phyloP scores from a whole-genome alignment of 2,113 vertebrate genomes.

The Tetrao urogallus region DNA sequence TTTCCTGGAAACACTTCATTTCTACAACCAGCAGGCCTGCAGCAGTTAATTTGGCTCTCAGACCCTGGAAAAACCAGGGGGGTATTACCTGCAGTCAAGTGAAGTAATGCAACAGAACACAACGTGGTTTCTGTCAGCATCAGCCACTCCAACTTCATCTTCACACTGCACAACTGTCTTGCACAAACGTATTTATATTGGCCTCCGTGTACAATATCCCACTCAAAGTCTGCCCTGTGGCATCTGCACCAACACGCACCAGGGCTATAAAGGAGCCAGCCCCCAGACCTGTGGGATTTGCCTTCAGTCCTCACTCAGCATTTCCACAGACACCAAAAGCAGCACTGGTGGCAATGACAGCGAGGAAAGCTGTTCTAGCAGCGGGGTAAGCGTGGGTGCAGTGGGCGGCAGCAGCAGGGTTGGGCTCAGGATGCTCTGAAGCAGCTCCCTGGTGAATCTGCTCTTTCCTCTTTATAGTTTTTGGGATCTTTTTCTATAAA shows the following conservation, averaged over 20 bases:
- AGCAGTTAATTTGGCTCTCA: slow-evolving; percentile 16
- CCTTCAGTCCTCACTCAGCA: background rate
- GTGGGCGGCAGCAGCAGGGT: background rate
- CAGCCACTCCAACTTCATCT: slow-evolving; percentile 49
- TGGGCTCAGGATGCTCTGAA: background rate
- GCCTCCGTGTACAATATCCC: slow-evolving; percentile 33
- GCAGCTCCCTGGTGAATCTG: fast-evolving
- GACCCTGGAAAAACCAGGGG: background rate
- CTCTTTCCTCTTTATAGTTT: background rate
- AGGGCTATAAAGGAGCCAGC: background rate
- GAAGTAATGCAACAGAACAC: slow-evolving; percentile 61
- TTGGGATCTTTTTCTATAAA: background rate
- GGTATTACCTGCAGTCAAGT: slow-evolving; percentile 39
- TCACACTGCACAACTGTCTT: background rate
- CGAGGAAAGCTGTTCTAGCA: background rate
- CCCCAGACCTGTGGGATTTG: background rate
- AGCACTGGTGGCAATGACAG: background rate
- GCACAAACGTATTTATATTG: slow-evolving; percentile 59
- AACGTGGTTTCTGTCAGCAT: slow-evolving; percentile 71
- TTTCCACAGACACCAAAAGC: background rate
- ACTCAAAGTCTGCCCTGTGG: background rate
- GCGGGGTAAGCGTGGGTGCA: background rate
- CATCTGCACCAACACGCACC: fast-evolving
- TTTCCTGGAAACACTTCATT: background rate
- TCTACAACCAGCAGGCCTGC: background rate